Evolutionary conservation across 2,888 invertebrate species (phyloP), one percentile per base, ranked within the genome.

Genomic region (Pomacea canaliculata): DNA sequence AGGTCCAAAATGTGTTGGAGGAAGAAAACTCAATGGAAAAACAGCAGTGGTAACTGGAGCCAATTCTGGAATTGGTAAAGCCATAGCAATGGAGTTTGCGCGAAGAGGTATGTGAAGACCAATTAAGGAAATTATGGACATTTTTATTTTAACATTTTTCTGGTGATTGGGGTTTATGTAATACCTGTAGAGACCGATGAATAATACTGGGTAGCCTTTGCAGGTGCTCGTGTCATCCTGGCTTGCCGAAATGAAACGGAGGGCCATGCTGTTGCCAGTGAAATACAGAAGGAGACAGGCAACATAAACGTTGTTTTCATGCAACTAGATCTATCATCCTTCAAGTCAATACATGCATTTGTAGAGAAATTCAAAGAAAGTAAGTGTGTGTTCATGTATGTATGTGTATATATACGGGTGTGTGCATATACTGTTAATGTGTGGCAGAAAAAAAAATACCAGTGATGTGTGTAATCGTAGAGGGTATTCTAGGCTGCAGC

Each of bases 181-280:
- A 23, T 23, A 37, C 23, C 18, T 23, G 27, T 18, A 69, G 18
- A n/a, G 18, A 37, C 8, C 4, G 7, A 69, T 18, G 3, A 37
- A 37, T 37, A 37, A 5, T 5, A 37, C 37, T 37, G 37, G 37
- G 37, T 37, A 5, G 37, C 37, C 51, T 13, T 56, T 56, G 19
- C 76, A 90, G 90, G 94, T 88, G 96, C 87, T 10, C 83, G 81
- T 49, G 87, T 90, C 9, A 85, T 89, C 37, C 71, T 90, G n/a
- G 89, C 88, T 18, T 89, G 89, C 75, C 81, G 86, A 71, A 81
- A 87, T 81, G 83, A 82, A 67, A 81, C 81, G 59, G 81, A 80
- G 27, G 88, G 85, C 9, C 83, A 87, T 71, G 82, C 77, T 51
- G 83, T 83, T 46, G 83, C 83, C 0, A 81, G 86, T 46, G 85